Conservation (phyloP, 2,888 invertebrate genomes). For the Chloromyia formosa region DNA sequence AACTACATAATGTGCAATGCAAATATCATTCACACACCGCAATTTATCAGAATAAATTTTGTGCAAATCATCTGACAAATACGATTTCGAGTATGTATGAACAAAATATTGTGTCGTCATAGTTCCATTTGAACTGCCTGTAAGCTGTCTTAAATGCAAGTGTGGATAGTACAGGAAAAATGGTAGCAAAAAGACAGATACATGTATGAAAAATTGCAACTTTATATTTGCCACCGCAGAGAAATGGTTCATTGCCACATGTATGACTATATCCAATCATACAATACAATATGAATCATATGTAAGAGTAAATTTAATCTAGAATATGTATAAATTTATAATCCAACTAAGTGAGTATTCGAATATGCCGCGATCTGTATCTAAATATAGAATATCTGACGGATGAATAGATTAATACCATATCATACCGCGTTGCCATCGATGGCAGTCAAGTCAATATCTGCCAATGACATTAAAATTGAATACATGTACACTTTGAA, state of each 20-base stretch:
- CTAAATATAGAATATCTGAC: constrained; percentile 35
- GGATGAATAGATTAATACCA: constrained; percentile 4
- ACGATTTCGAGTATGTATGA: too few species aligned
- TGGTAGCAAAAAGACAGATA: neutral
- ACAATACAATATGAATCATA: too few species aligned
- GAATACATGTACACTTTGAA: constrained; percentile 33
- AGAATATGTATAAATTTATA: neutral
- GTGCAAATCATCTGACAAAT: neutral
- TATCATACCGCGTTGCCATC: constrained; percentile 1
- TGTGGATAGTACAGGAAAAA: neutral
- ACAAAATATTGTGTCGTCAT: neutral
- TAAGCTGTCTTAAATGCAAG: neutral
- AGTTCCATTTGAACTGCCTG: too few species aligned
- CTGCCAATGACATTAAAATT: constrained; percentile 41
- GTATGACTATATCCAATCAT: constrained; percentile 8
- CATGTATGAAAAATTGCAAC: neutral
- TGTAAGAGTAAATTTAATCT: neutral
- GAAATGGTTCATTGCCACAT: constrained; percentile 39
- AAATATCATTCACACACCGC: neutral
- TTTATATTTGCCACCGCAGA: constrained; percentile 26
- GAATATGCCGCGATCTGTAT: constrained; percentile 6
- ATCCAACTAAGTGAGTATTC: constrained; percentile 14
- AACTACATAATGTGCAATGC: neutral
- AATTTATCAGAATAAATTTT: neutral
- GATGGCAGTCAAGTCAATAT: constrained; percentile 15